Conservation (phyloP, 1,140 invertebrate genomes). For the Venturia canescens region DNA sequence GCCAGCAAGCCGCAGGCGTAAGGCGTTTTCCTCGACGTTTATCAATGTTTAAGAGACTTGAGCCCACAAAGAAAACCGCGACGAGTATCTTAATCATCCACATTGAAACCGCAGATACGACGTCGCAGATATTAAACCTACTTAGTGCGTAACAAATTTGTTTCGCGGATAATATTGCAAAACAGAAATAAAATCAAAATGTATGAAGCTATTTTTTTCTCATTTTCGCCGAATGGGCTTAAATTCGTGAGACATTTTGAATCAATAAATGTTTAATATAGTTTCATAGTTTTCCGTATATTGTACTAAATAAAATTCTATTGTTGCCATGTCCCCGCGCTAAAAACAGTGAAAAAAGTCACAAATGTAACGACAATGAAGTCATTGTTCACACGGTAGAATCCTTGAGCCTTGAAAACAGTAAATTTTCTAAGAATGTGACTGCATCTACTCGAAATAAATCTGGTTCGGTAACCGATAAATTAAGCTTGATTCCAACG, state of each 20-base stretch:
- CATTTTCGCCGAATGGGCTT: too few species aligned
- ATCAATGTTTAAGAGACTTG: slow-evolving; percentile 53
- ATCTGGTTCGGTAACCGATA: neutral
- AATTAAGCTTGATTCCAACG: neutral
- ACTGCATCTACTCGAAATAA: neutral
- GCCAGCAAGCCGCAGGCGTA: slow-evolving; percentile 58
- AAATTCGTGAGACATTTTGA: too few species aligned
- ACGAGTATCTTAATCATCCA: slow-evolving; percentile 47
- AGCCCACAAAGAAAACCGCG: slow-evolving; percentile 35
- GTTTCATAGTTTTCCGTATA: too few species aligned
- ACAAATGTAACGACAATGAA: too few species aligned
- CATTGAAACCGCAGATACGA: neutral
- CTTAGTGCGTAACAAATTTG: slow-evolving; percentile 6
- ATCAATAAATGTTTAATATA: too few species aligned
- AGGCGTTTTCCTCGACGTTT: slow-evolving; percentile 56
- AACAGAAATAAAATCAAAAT: neutral
- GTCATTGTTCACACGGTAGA: too few species aligned
- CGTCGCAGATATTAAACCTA: neutral
- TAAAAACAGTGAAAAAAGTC: too few species aligned
- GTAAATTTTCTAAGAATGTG: too few species aligned
- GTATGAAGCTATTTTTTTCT: too few species aligned
- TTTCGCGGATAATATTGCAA: neutral
- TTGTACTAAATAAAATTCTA: too few species aligned
- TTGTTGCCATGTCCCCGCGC: too few species aligned
- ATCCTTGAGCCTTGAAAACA: too few species aligned